Evolutionary conservation across 2,797 vertebrate genomes (phyloP), one percentile per base, ranked within the genome.

Genomic region (Clarias pachynema): DNA sequence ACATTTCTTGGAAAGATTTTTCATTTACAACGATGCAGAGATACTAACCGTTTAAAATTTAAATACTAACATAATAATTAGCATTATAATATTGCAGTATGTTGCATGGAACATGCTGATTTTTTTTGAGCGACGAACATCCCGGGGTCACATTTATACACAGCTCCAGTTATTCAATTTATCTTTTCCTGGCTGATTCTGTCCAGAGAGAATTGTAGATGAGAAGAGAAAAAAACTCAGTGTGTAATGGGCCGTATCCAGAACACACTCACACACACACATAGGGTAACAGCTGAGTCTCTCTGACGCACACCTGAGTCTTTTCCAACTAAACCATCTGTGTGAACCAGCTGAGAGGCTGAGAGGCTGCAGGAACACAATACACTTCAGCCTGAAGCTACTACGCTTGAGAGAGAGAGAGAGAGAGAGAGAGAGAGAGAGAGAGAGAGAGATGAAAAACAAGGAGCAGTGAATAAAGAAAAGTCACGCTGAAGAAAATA

Each of bases 211-310:
- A 91, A 91, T 91, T 89, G 90, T 88, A 92, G 91, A 93, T 89
- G 92, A 93, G 93, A 91, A 90, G 85, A 86, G 88, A 91, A 93
- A 93, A 49, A 92, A 91, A 90, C 90, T 91, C 87, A 18, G 86
- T 86, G 93, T 90, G 93, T 94, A 95, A 95, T 95, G 95, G 91
- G 89, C 92, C 88, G n/a, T 92, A 85, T 90, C 91, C 40, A 77
- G 82, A 84, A 82, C 83, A 81, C 83, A 34, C 34, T 20, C 75
- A 49, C 86, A 87, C 83, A 88, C 80, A 85, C 81, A 89, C 65
- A 82, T 63, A 70, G 34, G 34, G 57, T 37, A 81, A 83, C 84
- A 86, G 81, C 86, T 81, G 79, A 81, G 70, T 72, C 88, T 89
- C 79, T 89, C 79, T 86, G 84, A 88, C 86, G 88, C 90, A 91